phyloP scores from a whole-genome alignment of 2,888 invertebrate genomes.

The Prenolepis imparis region DNA sequence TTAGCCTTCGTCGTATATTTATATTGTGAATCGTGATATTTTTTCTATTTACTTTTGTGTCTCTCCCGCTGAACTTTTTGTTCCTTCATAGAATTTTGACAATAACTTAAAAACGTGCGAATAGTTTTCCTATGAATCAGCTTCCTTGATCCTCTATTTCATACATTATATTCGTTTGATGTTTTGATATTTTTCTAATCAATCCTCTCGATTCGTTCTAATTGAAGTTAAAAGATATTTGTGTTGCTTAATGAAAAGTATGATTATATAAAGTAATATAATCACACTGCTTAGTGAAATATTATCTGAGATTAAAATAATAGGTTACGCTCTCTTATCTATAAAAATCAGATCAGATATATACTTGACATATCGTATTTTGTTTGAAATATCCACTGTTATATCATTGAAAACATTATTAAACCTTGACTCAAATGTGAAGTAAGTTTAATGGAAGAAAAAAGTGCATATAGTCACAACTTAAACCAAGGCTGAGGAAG shows the following conservation, averaged over 20 bases:
- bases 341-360: slow-evolving; percentile 4
- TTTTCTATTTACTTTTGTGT: slow-evolving; percentile 64
- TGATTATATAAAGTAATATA: not conserved
- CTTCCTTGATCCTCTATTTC: not conserved
- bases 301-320: slow-evolving; percentile 5
- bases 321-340: not conserved
- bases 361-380: not conserved
- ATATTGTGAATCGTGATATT: slow-evolving; percentile 63
- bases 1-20: slow-evolving; percentile 71
- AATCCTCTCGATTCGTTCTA: not conserved
- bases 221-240: slow-evolving; percentile 3
- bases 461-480: slow-evolving; percentile 35
- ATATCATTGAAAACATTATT: not conserved
- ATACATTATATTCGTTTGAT: not conserved
- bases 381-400: not conserved
- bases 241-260: not conserved
- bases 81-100: slow-evolving; percentile 57
- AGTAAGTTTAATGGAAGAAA: slow-evolving; percentile 41
- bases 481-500: slow-evolving; percentile 61
- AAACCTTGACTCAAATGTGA: slow-evolving; percentile 41
- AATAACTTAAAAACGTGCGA: slow-evolving; percentile 21
- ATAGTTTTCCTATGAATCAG: not conserved
- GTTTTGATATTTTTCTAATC: slow-evolving; percentile 3
- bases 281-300: not conserved
- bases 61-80: slow-evolving; percentile 57